Evolutionary conservation across 2,797 vertebrate species (phyloP).

Genomic region (Neosilurus mollespiculum): DNA sequence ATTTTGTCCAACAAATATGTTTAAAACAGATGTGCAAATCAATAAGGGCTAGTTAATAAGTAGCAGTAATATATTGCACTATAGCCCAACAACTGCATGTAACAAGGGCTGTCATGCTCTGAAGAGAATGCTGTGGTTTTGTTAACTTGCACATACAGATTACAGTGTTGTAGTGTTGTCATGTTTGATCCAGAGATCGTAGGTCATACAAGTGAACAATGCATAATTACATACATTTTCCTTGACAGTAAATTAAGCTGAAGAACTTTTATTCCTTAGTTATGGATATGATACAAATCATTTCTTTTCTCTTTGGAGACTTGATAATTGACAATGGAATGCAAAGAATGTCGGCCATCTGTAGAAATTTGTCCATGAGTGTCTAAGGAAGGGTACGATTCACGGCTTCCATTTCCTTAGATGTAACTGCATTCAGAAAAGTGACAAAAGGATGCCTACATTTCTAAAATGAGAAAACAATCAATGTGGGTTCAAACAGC

Average conservation of each 20-base stretch:
- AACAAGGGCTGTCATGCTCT: neutral
- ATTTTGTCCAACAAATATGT: neutral
- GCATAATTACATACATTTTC: constrained; percentile 8
- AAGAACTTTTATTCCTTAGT: constrained; percentile 51
- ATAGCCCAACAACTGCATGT: neutral
- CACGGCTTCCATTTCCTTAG: constrained; percentile 75
- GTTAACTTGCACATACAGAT: neutral
- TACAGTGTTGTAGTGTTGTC: neutral
- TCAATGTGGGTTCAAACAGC: neutral
- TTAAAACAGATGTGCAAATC: neutral
- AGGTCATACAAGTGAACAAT: neutral
- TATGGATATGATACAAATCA: constrained; percentile 63
- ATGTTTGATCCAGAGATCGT: neutral
- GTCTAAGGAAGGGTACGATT: constrained; percentile 56
- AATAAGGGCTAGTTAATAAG: neutral
- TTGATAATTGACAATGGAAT: constrained; percentile 73
- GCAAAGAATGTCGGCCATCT: constrained; percentile 72
- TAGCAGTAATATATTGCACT: neutral
- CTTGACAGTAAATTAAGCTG: constrained; percentile 16
- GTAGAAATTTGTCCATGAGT: constrained; percentile 66
- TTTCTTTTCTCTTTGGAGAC: constrained; percentile 52
- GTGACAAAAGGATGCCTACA: constrained; percentile 55
- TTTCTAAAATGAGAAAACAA: constrained; percentile 19
- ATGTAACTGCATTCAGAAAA: constrained; percentile 71
- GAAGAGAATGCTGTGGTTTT: neutral